Base-by-base conservation (phyloP, 2,113 vertebrate genomes). In the Andinoacara biseriatus region DNA sequence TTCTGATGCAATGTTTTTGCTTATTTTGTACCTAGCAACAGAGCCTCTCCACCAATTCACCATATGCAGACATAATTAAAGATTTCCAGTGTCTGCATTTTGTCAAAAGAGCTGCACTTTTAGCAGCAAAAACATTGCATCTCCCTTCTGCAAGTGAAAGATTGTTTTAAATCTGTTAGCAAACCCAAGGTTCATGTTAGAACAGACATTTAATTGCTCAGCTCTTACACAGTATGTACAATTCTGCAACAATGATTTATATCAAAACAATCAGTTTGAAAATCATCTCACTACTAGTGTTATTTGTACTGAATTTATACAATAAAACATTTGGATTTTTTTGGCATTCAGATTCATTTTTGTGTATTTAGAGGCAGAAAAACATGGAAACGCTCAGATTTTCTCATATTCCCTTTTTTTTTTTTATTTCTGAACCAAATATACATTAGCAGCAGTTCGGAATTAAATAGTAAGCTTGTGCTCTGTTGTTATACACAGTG, bases 291-390 rank as follows among this genome's bases (percentile, higher is more conserved):
- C 86, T 82, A 88, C 74, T 83, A 80, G 86, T 86, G 86, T 92
- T 86, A 86, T 89, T 90, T 90, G 87, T 88, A 92, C 86, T 91
- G 83, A 93, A 89, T 49, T 89, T 91, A 91, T 91, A 95, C 87
- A 95, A 93, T 91, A 93, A 86, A 83, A 89, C 60, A 81, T 84
- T 89, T 91, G 22, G 24, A 49, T 22, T 77, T 86, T 87, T 95
- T 95, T 95, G 94, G 93, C 94, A 94, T 95, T 94, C 87, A 89
- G 83, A 86, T 87, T 82, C 72, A 10, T 90, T 87, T 90, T 87
- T 14, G 24, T 78, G 56, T 61, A 79, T 84, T 58, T 69, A 87
- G 78, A 95, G 90, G 90, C 91, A 90, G 83, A 69, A 87, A 91
- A 85, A 90, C 86, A 69, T 57, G 54, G 74, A 90, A 88, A 94